Evolutionary conservation across 1,140 invertebrate genomes (phyloP), one percentile per base, ranked within the genome.

Genomic region (Chironomus striatipennis): DNA sequence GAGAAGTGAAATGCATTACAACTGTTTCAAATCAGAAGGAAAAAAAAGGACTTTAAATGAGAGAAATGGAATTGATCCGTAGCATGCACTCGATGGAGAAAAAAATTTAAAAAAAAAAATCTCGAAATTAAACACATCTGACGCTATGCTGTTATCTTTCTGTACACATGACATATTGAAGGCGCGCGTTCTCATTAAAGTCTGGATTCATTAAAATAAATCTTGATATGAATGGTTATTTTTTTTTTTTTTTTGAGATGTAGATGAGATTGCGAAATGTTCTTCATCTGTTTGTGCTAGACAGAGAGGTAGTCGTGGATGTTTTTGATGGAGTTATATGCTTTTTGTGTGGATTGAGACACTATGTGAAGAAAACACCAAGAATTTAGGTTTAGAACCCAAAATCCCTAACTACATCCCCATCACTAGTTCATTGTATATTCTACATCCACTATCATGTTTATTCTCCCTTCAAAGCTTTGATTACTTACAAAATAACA

Each of bases 11-110:
- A 57, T 12, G n/a, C n/a, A 57, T 57, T 57, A 57, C 47, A 57
- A 57, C 47, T 57, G 47, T 57, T 57, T 57, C 47, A n/a, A 57
- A 57, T 57, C 47, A 34, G 24, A 34, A n/a, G n/a, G n/a, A n/a
- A n/a, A n/a, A n/a, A n/a, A 34, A 34, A 34, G 24, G 24, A 34
- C 24, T 34, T 34, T 34, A 34, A 34, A n/a, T 57, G n/a, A n/a
- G 47, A 57, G 12, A 57, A n/a, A 57, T 57, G 47, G 47, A 57
- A 57, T 10, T 57, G 47, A 57, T 57, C 47, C n/a, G 47, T 34
- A 34, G 24, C 24, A 57, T 57, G 47, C 47, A 57, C 47, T 2
- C 24, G n/a, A n/a, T 34, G 2, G 24, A 34, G 5, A 34, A 34
- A n/a, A n/a, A n/a, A n/a, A n/a, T n/a, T n/a, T n/a, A n/a, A n/a